phyloP scores from a whole-genome alignment of 2,113 vertebrate genomes.

The Nesogale talazaci region DNA sequence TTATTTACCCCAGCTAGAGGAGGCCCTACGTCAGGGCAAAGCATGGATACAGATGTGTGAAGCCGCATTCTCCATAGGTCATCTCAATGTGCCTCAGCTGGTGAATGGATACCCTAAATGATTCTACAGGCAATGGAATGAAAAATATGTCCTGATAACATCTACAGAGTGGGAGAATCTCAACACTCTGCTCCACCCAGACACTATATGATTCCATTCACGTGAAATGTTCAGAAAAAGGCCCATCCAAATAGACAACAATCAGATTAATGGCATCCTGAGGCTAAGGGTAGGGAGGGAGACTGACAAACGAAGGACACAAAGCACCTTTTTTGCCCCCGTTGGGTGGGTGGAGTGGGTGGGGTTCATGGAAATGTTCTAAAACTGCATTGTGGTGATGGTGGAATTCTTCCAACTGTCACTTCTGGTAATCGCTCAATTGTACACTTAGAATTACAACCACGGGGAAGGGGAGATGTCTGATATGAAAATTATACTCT shows the following conservation, averaged over 20 bases:
- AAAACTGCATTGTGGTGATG: neutral
- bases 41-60: neutral
- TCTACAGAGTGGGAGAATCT: neutral
- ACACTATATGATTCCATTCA: neutral
- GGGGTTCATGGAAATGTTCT: neutral
- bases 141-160: neutral
- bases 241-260: neutral
- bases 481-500: neutral
- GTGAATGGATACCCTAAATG: neutral
- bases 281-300: neutral
- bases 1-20: neutral
- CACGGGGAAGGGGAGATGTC: neutral
- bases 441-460: neutral
- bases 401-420: neutral
- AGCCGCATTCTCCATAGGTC: neutral
- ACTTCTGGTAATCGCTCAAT: neutral
- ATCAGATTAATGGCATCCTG: neutral
- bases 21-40: neutral
- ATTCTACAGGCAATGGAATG: neutral
- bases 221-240: neutral
- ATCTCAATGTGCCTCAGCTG: neutral
- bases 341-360: too few relatives aligned
- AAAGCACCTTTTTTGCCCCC: neutral
- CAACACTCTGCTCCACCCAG: neutral
- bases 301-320: neutral